Evolutionary conservation across 2,888 invertebrate species (phyloP), one percentile per base, ranked within the genome.

Genomic region (Caenorhabditis parvicauda): DNA sequence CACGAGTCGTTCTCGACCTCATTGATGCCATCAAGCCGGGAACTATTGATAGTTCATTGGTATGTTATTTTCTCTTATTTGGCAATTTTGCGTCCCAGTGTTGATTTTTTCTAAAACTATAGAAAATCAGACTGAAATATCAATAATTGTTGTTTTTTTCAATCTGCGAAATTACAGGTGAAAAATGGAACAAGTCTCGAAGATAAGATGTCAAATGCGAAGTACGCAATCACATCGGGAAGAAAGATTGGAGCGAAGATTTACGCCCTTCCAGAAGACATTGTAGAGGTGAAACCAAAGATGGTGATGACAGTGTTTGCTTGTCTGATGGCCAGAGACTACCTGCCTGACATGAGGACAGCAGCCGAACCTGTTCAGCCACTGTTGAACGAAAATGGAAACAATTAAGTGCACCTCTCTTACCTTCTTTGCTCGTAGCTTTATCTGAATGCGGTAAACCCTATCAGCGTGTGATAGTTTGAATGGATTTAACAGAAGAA

Each of bases 221-320:
- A 96, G 82, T 98, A 96, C 85, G 96, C 96, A 55, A 91, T 98
- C 76, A 93, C 95, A 0, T 91, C 93, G 89, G 95, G 95, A 6
- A 87, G 98, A 45, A 95, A 95, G 81, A 91, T 91, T 80, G 98
- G 98, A 67, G 96, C 95, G 47, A 88, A 93, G 59, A 93, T 98
- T 19, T 98, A 98, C 84, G 98, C 98, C 6, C 86, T 98, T 59
- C 96, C 96, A 17, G 96, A 98, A 83, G 96, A 98, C 85, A 95
- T 98, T 81, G 90, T 93, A 35, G 95, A 98, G 85, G 89, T 93
- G 22, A 96, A 96, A 83, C 91, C 89, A 55, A 98, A 95, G 85
- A 92, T 98, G 94, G 91, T 99, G 59, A 93, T 99, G 95, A 99
- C 98, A 3, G 91, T 98, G 72, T 99, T 98, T 85, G 96, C 98